Evolutionary conservation across 2,888 invertebrate species (phyloP), one percentile per base, ranked within the genome.

Genomic region (Iphiclides podalirius): DNA sequence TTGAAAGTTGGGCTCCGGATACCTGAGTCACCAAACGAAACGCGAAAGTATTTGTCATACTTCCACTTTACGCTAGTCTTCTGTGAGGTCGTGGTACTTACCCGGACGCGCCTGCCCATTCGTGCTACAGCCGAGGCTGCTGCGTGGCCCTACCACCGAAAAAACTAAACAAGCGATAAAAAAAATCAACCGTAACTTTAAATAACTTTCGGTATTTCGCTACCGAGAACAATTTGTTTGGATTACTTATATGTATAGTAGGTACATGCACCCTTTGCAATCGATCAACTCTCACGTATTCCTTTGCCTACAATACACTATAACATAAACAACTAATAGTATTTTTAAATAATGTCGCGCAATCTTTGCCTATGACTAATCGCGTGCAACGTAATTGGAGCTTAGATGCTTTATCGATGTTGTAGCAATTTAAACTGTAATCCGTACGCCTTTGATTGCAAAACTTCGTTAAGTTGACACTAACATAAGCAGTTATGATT

Each of bases 291-390:
- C 46, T 42, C 46, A 51, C 46, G 45, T 46, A 34, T 17, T 17
- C 15, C 41, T 49, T 12, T 11, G 13, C 23, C 36, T 26, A 51
- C 51, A 46, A 51, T 51, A 41, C 33, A 23, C 15, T 51, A 34
- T 46, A 46, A 41, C 51, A 51, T 41, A 51, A 51, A 51, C 51
- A 51, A 51, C 34, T 51, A 51, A 51, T 51, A 37, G 41, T 51
- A 41, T 51, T 51, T 51, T 51, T 46, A 51, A 51, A 51, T 51
- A 51, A 15, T 41, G 46, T 46, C 45, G 36, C 41, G 46, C 51
- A 46, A 46, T 51, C 51, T 37, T 51, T n/a, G 38, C 33, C 46
- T 46, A 51, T 51, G 51, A 51, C 51, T 46, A 51, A 51, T 45
- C 31, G 33, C 14, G 13, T 12, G 11, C 8, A 36, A 36, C n/a